Base-by-base conservation (phyloP, 2,113 vertebrate genomes). In the Archocentrus centrarchus region DNA sequence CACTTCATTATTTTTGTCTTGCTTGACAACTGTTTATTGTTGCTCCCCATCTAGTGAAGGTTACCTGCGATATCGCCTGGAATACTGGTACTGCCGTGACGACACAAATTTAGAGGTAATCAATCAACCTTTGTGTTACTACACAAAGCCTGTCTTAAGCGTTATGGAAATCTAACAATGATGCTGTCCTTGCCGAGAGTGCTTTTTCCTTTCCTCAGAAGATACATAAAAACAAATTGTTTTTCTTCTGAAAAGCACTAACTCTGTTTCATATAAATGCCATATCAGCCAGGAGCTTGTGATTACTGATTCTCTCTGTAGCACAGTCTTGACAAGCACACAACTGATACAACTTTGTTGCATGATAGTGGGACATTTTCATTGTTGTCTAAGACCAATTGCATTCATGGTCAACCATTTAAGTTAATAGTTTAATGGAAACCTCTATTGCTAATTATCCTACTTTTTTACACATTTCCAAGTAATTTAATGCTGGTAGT, bases 121-220 rank as follows among this genome's bases (percentile, higher is more conserved):
- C 96, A 95, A 95, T 96, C 96, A 96, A 87, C 91, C 90, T 94
- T 95, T 95, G 93, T 93, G 84, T 94, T 93, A 80, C 66, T 24
- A 75, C 88, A 94, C 93, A 94, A 96, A 94, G 92, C 88, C 93
- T 93, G 92, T 94, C 93, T 94, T 84, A 75, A 80, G 83, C 81
- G 90, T 93, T 93, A 94, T 94, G 91, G 91, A 93, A 95, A 94
- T 95, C 70, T 58, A 89, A 90, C 84, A 92, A 83, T 88, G 90
- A 90, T 89, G 86, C 81, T 86, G 84, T 91, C 90, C 85, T 90
- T 82, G 80, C 86, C 62, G 75, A 78, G 77, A 90, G 60, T 81
- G 75, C 76, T 83, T 84, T 88, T 77, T 61, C 39, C 84, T 80
- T 88, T 77, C 63, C 82, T 78, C 66, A 81, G 75, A 80, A 86